These are phyloP conservation scores for Bursaphelenchus mucronatus DNA, from an alignment of 1,140 invertebrate species.

Conservation along the genomic window DNA sequence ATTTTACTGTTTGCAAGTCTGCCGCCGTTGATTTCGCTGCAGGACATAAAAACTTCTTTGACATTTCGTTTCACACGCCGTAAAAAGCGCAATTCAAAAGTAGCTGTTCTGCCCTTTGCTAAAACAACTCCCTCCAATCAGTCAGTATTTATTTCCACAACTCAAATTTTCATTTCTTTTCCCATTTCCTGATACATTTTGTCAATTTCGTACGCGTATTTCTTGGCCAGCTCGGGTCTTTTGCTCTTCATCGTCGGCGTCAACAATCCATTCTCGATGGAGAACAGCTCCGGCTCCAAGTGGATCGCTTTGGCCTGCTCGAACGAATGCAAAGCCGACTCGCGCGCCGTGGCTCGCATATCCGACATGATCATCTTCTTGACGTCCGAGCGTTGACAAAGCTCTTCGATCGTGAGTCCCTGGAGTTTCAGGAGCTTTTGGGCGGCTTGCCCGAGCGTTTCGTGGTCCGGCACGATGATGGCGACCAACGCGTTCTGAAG, in stretches of 20 bases:
- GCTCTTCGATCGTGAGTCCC: conserved; percentile 74
- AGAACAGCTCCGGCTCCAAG: conserved; percentile 79
- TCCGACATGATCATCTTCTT: conserved; percentile 85
- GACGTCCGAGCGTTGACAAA: conserved; percentile 77
- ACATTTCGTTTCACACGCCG: too few relatives aligned
- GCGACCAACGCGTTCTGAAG: conserved; percentile 83
- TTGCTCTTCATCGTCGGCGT: conserved; percentile 95
- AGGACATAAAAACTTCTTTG: too few relatives aligned
- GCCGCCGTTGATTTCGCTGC: too few relatives aligned
- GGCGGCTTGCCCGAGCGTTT: conserved; percentile 65
- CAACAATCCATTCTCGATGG: conserved; percentile 88
- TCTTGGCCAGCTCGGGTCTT: conserved; percentile 52
- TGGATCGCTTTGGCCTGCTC: conserved; percentile 69
- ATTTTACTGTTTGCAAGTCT: too few relatives aligned
- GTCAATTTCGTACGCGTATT: conserved; percentile 43
- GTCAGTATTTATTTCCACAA: too few relatives aligned
- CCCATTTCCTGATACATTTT: conserved; percentile 43
- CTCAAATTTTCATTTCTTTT: too few relatives aligned
- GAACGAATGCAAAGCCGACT: conserved; percentile 84
- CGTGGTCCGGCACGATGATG: conserved; percentile 87
- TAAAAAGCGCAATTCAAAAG: too few relatives aligned
- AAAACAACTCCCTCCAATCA: too few relatives aligned
- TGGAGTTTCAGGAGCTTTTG: conserved; percentile 50
- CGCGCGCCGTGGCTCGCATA: conserved; percentile 78
- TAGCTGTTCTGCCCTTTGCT: too few relatives aligned